phyloP scores from a whole-genome alignment of 2,797 vertebrate species.

The Malurus splendens region DNA sequence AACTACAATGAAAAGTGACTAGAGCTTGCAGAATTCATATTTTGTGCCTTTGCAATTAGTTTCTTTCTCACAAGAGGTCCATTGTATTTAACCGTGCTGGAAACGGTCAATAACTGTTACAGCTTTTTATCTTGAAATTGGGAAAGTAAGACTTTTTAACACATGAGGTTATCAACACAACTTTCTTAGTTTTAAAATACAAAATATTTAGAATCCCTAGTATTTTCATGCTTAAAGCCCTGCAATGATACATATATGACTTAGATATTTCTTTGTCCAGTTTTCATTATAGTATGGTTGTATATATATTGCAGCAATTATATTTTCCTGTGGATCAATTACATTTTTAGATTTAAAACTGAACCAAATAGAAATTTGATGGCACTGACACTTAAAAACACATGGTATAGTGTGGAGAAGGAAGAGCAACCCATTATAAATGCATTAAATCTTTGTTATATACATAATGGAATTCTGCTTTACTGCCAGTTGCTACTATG shows the following conservation, averaged over 20 bases:
- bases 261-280: slow-evolving; percentile 67
- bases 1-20: slow-evolving; percentile 65
- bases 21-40: slow-evolving; percentile 69
- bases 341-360: slow-evolving; percentile 66
- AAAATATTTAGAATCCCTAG: slow-evolving; percentile 71
- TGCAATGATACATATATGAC: slow-evolving; percentile 71
- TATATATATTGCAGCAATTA: slow-evolving; percentile 57
- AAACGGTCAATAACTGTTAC: slow-evolving; percentile 36
- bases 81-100: slow-evolving; percentile 42
- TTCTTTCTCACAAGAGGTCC: slow-evolving; percentile 48
- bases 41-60: slow-evolving; percentile 71
- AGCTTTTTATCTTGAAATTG: slow-evolving; percentile 39
- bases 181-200: slow-evolving; percentile 64
- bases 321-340: slow-evolving; percentile 60
- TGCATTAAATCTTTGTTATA: slow-evolving; percentile 71
- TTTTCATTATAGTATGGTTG: slow-evolving; percentile 67
- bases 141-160: slow-evolving; percentile 62
- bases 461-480: slow-evolving; percentile 78
- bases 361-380: slow-evolving; percentile 65
- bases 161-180: slow-evolving; percentile 62
- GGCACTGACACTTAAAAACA: slow-evolving; percentile 67
- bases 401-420: slow-evolving; percentile 62
- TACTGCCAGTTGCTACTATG: slow-evolving; percentile 76
- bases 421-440: slow-evolving; percentile 73
- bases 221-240: slow-evolving; percentile 71